Evolutionary conservation across 2,113 vertebrate species (phyloP).

Genomic region (Elgaria multicarinata): DNA sequence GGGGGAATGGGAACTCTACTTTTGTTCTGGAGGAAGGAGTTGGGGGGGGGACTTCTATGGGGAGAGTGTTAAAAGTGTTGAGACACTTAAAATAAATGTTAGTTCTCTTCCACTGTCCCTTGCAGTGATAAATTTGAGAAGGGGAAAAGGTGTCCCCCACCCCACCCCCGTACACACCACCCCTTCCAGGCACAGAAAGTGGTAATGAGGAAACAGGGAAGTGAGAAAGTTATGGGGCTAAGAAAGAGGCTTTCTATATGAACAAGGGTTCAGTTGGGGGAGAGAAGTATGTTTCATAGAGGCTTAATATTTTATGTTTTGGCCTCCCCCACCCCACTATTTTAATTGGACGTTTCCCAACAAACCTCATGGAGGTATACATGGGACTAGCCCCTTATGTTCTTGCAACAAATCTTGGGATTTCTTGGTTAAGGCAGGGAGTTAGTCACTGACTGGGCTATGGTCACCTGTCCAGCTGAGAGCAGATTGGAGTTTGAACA

Average conservation of each 20-base stretch:
- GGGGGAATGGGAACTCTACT: background rate
- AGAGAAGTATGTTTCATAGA: background rate
- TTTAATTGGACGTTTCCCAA: background rate
- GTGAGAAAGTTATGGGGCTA: background rate
- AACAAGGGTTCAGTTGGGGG: background rate
- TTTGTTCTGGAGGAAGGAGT: too few relatives aligned
- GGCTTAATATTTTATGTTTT: background rate
- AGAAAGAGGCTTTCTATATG: background rate
- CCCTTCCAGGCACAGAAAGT: background rate
- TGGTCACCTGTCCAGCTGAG: background rate
- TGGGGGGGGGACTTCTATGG: background rate
- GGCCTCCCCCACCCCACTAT: background rate
- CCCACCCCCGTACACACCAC: too few relatives aligned
- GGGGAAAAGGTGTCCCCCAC: too few relatives aligned
- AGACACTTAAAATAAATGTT: background rate
- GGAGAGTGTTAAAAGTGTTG: background rate
- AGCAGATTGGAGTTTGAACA: background rate
- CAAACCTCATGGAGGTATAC: background rate
- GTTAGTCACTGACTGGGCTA: background rate
- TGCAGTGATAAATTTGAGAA: background rate
- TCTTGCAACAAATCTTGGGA: background rate
- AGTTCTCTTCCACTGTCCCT: too few relatives aligned
- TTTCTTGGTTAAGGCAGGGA: background rate
- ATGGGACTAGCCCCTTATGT: background rate
- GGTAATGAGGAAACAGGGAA: background rate